Base-by-base conservation (phyloP, 2,888 invertebrate genomes). In the Cordylochernes scorpioides region DNA sequence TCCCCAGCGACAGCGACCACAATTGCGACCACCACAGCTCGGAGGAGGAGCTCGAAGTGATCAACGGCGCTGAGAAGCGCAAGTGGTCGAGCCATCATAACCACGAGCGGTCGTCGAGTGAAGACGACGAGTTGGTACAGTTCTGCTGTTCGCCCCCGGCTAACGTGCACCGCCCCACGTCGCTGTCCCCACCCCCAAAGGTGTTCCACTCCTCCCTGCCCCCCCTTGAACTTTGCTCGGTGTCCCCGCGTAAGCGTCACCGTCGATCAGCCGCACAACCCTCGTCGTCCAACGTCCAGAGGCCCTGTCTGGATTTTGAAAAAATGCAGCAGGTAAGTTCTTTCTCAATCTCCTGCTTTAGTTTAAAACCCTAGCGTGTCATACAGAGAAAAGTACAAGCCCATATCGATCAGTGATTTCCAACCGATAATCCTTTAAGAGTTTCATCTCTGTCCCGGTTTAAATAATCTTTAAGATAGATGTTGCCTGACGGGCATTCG, bases 281-380 rank as follows among this genome's bases (percentile, higher is more conserved):
- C n/a, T 30, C 21, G 17, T 28, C 30, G 18, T 27, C 29, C 24
- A 30, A 25, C 26, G 60, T 68, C 43, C 71, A 71, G 50, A 65
- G 82, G 50, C 84, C 84, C 42, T 80, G 78, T 56, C 66, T 84
- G 49, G 82, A 84, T 61, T 82, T 84, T 54, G 84, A 84, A 57
- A 84, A 84, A 62, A 84, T 84, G 82, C 82, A 82, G 62, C 77
- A 78, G 71, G 78, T 78, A 59, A 59, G 22, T 3, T 27, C 16
- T 15, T 25, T 25, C 9, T 25, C 15, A 7, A 12, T 25, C 10
- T 9, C 14, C 8, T 25, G 7, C 10, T 9, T 25, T 25, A 6
- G 14, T 5, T 22, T 22, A 13, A 22, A 22, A 22, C n/a, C n/a
- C n/a, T n/a, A n/a, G n/a, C n/a, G n/a, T n/a, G n/a, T n/a, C n/a